Conservation (phyloP, 2,113 vertebrate genomes). For the Coracopsis vasa region DNA sequence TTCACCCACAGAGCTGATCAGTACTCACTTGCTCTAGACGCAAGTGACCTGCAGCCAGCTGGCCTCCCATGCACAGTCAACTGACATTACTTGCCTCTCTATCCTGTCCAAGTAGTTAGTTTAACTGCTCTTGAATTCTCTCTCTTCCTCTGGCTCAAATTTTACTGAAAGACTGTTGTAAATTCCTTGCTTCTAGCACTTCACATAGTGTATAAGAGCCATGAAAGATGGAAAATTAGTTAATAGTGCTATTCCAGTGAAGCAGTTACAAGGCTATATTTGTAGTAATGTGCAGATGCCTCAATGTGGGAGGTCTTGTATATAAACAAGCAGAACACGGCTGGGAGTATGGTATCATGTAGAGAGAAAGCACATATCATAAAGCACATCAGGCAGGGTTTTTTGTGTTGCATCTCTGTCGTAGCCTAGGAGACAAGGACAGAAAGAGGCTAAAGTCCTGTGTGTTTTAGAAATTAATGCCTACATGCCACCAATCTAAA, state of each 20-base stretch:
- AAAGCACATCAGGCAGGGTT: background rate
- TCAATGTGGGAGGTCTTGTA: accelerated
- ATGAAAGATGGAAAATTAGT: background rate
- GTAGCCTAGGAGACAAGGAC: background rate
- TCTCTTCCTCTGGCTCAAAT: background rate
- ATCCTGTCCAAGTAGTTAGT: background rate
- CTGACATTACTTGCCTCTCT: background rate
- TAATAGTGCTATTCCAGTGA: background rate
- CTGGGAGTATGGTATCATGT: background rate
- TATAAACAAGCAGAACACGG: background rate
- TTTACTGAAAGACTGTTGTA: background rate
- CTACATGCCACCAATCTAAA: background rate
- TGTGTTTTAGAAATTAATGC: background rate
- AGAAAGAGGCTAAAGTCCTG: background rate
- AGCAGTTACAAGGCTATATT: background rate
- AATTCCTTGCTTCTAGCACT: background rate
- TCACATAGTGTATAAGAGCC: background rate
- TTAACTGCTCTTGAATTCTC: background rate
- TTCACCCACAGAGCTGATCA: background rate
- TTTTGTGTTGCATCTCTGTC: background rate
- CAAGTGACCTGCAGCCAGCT: background rate
- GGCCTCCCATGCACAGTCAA: background rate
- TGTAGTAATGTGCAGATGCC: background rate
- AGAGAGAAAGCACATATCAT: background rate
- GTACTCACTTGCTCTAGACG: background rate